Percentiles rank a stretch among this genome's conserved stretches.
Conservation (phyloP, 2,113 vertebrate species). For the Desmodus rotundus region DNA sequence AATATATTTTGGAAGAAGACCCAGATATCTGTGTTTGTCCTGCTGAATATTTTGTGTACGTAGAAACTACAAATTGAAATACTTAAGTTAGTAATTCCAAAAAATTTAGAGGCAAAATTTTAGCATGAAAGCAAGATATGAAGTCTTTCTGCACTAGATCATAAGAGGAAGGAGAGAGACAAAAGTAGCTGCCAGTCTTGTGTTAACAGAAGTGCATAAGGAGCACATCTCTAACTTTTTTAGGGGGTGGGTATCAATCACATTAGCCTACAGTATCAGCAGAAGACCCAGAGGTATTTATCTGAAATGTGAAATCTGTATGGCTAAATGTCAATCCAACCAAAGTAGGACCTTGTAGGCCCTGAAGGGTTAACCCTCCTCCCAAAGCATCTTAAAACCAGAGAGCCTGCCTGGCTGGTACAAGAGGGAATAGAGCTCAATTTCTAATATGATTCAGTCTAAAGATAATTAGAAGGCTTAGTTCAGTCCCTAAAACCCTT, state of each 20-base stretch:
- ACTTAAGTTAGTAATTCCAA: background rate
- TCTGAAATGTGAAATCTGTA: conserved; percentile 13
- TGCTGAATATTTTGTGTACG: background rate
- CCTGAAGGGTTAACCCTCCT: conserved; percentile 53
- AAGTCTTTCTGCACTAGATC: background rate
- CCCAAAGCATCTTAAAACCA: conserved; percentile 51
- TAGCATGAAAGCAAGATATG: background rate
- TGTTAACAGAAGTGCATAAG: background rate
- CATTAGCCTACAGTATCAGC: background rate
- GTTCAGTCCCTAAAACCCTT: conserved; percentile 63
- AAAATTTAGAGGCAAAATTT: background rate
- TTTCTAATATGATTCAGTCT: conserved; percentile 60
- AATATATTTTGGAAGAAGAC: background rate
- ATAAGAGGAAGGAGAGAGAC: background rate
- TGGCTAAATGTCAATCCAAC: conserved; percentile 21
- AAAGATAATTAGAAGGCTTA: conserved; percentile 72
- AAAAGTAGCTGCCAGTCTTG: background rate
- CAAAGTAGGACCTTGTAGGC: conserved; percentile 6
- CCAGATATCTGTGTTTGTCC: background rate
- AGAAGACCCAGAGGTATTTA: conserved; percentile 25
- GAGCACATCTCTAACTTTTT: background rate
- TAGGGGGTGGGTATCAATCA: background rate
- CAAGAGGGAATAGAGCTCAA: conserved; percentile 68
- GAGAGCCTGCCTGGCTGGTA: background rate
- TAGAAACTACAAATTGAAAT: background rate